Percentiles rank a stretch among this genome's conserved stretches.
Evolutionary conservation across 1,140 invertebrate species (phyloP).

Genomic region (Parapsyche elsis): DNA sequence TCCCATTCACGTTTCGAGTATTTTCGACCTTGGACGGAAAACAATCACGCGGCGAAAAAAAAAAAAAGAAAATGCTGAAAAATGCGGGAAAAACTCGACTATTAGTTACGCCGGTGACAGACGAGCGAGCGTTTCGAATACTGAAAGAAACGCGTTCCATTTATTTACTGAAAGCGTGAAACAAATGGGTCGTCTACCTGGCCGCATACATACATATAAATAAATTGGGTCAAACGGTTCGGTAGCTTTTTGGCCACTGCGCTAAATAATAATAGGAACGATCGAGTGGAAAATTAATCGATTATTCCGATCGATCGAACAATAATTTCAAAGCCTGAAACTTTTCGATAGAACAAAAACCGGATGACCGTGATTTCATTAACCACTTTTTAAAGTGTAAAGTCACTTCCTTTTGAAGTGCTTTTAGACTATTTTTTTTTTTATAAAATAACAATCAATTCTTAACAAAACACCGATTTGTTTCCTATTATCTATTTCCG

Average conservation of each 20-base stretch:
- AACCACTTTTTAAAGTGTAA: too few relatives aligned
- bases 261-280: not conserved
- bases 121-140: not conserved
- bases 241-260: not conserved
- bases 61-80: too few relatives aligned
- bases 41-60: not conserved
- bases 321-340: not conserved
- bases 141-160: not conserved
- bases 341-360: too few relatives aligned
- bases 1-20: slow-evolving; percentile 17
- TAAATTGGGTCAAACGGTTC: not conserved
- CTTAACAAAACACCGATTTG: too few relatives aligned
- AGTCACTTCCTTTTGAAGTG: too few relatives aligned
- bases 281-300: not conserved
- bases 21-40: not conserved
- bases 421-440: too few relatives aligned
- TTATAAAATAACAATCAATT: too few relatives aligned
- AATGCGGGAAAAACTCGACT: too few relatives aligned
- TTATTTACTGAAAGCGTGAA: not conserved
- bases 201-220: too few relatives aligned
- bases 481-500: too few relatives aligned
- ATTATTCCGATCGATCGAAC: not conserved
- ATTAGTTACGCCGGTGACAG: not conserved
- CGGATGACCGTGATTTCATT: too few relatives aligned
- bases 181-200: not conserved